phyloP scores from a whole-genome alignment of 1,140 invertebrate species.

The Diabrotica undecimpunctata region DNA sequence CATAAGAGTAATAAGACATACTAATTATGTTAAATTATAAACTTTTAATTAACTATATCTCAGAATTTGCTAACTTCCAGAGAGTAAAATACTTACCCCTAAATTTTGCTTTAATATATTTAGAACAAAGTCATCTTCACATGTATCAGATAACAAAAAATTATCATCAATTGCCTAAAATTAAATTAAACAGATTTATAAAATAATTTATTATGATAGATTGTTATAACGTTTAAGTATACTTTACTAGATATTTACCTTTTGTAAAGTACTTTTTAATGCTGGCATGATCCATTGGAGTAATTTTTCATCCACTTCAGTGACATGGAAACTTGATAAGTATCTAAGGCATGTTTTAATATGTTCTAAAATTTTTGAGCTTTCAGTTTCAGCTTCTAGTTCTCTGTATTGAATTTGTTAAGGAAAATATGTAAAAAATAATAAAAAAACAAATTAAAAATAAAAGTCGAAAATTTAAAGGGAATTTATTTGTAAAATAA shows the following conservation, averaged over 20 bases:
- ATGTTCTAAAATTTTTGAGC: slow-evolving; percentile 7
- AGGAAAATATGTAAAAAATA: neutral
- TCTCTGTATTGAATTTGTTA: neutral
- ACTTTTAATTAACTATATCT: too few relatives aligned
- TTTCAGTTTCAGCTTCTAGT: neutral
- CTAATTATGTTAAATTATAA: too few relatives aligned
- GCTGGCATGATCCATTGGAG: slow-evolving; percentile 5
- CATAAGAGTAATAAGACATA: too few relatives aligned
- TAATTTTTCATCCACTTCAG: slow-evolving; percentile 5
- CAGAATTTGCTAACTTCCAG: neutral
- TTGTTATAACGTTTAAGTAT: neutral
- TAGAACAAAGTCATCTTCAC: slow-evolving; percentile 8
- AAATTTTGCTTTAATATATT: slow-evolving; percentile 11
- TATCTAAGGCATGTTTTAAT: slow-evolving; percentile 7
- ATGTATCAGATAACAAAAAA: slow-evolving; percentile 11
- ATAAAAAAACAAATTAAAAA: too few relatives aligned
- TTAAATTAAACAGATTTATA: neutral
- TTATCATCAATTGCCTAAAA: slow-evolving; percentile 17
- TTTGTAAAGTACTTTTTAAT: slow-evolving; percentile 10
- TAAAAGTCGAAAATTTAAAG: neutral
- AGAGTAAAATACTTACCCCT: slow-evolving; percentile 4
- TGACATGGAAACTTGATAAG: slow-evolving; percentile 7
- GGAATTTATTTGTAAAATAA: neutral
- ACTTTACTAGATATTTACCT: slow-evolving; percentile 7
- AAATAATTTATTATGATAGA: neutral